Evolutionary conservation across 1,140 invertebrate genomes (phyloP).

Genomic region (Drosophila mauritiana): DNA sequence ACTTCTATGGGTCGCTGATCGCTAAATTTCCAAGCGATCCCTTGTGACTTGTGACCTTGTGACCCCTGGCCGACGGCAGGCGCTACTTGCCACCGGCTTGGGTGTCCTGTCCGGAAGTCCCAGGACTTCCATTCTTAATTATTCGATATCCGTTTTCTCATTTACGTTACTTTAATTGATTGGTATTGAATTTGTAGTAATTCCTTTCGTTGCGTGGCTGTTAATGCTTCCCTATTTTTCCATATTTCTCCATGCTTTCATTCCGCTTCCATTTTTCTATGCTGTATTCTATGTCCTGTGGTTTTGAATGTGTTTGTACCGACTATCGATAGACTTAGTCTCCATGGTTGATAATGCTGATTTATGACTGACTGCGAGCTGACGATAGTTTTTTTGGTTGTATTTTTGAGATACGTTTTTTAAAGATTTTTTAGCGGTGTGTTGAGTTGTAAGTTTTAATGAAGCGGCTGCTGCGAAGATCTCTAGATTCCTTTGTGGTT

Average conservation of each 20-base stretch:
- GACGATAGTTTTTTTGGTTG: conserved; percentile 82
- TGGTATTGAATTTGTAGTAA: conserved; percentile 6
- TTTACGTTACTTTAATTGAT: conserved; percentile 14
- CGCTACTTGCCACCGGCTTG: conserved; percentile 24
- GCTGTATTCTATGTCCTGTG: conserved; percentile 26
- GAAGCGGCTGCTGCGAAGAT: conserved; percentile 77
- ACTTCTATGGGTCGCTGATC: conserved; percentile 43
- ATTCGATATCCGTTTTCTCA: conserved; percentile 8
- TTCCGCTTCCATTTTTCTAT: conserved; percentile 22
- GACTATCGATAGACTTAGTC: conserved; percentile 29
- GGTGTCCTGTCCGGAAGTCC: conserved; percentile 29
- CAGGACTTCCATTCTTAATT: neutral
- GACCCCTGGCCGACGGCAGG: conserved; percentile 29
- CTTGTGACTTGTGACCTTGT: conserved; percentile 44
- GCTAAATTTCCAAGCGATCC: conserved; percentile 22
- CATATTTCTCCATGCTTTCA: conserved; percentile 18
- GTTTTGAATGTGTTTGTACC: conserved; percentile 12
- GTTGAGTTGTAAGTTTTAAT: conserved; percentile 59
- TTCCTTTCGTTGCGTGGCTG: conserved; percentile 27
- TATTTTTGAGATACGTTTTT: conserved; percentile 76
- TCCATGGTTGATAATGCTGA: conserved; percentile 48
- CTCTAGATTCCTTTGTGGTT: conserved; percentile 60
- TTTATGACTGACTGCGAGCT: conserved; percentile 55
- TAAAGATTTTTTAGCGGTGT: conserved; percentile 52
- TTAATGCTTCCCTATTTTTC: conserved; percentile 21